These are phyloP conservation scores for Andricus grossulariae DNA, from an alignment of 1,140 invertebrate species.

Conservation along the genomic window DNA sequence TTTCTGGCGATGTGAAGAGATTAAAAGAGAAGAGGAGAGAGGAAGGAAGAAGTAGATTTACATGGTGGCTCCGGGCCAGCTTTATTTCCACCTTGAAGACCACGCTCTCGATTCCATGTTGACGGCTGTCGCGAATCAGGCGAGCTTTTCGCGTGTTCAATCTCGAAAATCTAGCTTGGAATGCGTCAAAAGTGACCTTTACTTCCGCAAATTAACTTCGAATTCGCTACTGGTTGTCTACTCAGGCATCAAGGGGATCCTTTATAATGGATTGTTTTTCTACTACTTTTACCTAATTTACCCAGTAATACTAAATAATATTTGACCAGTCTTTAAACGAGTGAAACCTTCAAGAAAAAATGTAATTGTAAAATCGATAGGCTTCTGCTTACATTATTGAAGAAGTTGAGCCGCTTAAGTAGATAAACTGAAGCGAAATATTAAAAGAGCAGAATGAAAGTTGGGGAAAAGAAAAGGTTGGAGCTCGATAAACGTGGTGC, in stretches of 20 bases:
- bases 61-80: conserved; percentile 32
- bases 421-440: not conserved
- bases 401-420: not conserved
- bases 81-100: conserved; percentile 37
- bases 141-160: conserved; percentile 34
- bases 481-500: conserved; percentile 32
- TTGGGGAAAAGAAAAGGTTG: not conserved
- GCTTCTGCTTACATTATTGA: not conserved
- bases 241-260: not conserved
- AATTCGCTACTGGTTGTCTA: not conserved
- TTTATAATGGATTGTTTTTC: not conserved
- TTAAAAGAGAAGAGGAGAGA: conserved; percentile 36
- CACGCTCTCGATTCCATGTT: conserved; percentile 34
- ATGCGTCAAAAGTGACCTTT: conserved; percentile 37
- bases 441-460: conserved; percentile 2
- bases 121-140: conserved; percentile 24
- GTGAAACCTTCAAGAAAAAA: not conserved
- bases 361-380: conserved; percentile 13
- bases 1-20: conserved; percentile 17
- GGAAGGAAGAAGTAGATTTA: conserved; percentile 33
- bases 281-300: not conserved
- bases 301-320: not conserved
- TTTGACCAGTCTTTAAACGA: not conserved
- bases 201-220: conserved; percentile 28
- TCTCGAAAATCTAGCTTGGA: conserved; percentile 34